Evolutionary conservation across 2,888 invertebrate genomes (phyloP), one percentile per base, ranked within the genome.

Genomic region (Macaria liturata): DNA sequence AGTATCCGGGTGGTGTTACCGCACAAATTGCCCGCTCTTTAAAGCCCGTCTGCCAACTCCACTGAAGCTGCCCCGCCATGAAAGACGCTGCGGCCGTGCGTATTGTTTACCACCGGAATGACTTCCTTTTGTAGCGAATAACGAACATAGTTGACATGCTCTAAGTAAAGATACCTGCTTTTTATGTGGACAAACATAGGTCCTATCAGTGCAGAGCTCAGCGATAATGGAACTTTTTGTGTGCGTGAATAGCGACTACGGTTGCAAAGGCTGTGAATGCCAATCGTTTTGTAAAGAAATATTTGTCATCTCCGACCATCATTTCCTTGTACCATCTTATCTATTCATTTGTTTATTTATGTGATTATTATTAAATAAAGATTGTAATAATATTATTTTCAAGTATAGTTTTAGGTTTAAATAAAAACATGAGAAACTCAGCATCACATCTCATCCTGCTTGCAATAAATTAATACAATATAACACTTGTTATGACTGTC

Each of bases 31-130:
- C 90, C 88, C 80, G 79, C 83, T 84, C 82, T 89, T 81, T 81
- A 81, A 67, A 81, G 69, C 72, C 74, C 78, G 84, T 84, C 88
- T 87, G 83, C 85, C 80, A 84, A 84, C 82, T 83, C 75, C 65
- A 70, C 77, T 79, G 72, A 68, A 78, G 69, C 76, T 78, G 80
- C 73, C 80, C 76, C 83, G 72, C 76, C 83, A 76, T 86, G 82
- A 87, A 90, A 88, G 85, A 81, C 73, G 76, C 76, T 87, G 86
- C 87, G 82, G 83, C 80, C 82, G 80, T 82, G 73, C 81, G 76
- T 84, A 87, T 88, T 91, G 91, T 91, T 90, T 88, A 83, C 82
- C 75, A 66, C 71, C 75, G 82, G 78, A 87, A 91, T 88, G 84
- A 84, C 84, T 90, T 88, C 83, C 84, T 83, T 89, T 90, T 80